Evolutionary conservation across 2,888 invertebrate species (phyloP).

Genomic region (Adela reaumurella): DNA sequence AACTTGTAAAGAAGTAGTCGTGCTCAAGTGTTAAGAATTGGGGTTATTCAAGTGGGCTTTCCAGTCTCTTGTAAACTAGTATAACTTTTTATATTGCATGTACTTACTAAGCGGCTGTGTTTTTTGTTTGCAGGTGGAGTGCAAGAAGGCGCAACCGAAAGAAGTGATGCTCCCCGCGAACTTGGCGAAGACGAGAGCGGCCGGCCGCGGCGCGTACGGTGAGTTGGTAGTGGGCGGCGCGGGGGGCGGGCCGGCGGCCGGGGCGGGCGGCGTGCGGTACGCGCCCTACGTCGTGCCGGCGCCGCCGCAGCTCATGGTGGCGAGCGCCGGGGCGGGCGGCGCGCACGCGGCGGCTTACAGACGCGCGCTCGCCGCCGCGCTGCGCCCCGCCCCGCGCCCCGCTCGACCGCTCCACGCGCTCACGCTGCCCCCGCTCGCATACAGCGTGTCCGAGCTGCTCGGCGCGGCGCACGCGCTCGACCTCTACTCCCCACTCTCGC

Average conservation of each 20-base stretch:
- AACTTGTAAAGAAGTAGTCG: too few relatives aligned
- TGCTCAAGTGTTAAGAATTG: too few relatives aligned
- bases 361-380: conserved; percentile 42
- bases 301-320: conserved; percentile 38
- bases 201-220: conserved; percentile 95
- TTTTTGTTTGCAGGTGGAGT: conserved; percentile 89
- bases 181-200: conserved; percentile 92
- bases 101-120: too few relatives aligned
- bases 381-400: conserved; percentile 38
- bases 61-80: too few relatives aligned
- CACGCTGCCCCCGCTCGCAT: conserved; percentile 37
- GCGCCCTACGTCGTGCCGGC: conserved; percentile 60
- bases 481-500: conserved; percentile 64
- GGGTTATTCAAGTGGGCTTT: too few relatives aligned
- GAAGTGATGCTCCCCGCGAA: conserved; percentile 99
- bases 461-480: conserved; percentile 67
- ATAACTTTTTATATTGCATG: too few relatives aligned
- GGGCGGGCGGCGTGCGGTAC: conserved; percentile 51
- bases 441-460: conserved; percentile 56
- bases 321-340: conserved; percentile 33
- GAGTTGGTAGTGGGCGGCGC: conserved; percentile 84
- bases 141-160: conserved; percentile 99
- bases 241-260: conserved; percentile 37
- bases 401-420: conserved; percentile 36
- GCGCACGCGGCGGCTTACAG: conserved; percentile 34